Evolutionary conservation across 2,113 vertebrate genomes (phyloP).

Genomic region (Bos indicus): DNA sequence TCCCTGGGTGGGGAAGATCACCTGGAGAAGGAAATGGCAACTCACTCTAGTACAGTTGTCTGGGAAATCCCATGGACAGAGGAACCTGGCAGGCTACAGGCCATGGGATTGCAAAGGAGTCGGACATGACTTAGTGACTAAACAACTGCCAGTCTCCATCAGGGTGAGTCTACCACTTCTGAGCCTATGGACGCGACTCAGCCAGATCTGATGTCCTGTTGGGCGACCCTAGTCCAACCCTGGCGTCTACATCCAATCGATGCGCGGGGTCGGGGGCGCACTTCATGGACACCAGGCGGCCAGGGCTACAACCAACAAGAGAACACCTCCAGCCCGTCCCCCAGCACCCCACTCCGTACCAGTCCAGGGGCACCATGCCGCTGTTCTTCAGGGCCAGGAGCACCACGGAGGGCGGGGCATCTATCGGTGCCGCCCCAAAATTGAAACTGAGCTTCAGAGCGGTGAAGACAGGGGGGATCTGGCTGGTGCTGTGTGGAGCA

Average conservation of each 20-base stretch:
- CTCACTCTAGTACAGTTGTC: not conserved
- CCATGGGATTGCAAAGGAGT: not conserved
- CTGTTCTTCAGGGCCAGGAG: slow-evolving; percentile 88
- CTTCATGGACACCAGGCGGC: not conserved
- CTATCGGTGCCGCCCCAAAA: slow-evolving; percentile 86
- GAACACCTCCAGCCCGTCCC: not conserved
- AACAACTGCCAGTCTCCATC: not conserved
- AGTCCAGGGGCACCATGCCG: slow-evolving; percentile 85
- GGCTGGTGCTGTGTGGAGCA: slow-evolving; percentile 73
- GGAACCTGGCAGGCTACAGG: not conserved
- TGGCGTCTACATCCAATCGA: not conserved
- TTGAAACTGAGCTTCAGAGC: slow-evolving; percentile 87
- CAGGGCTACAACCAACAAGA: not conserved
- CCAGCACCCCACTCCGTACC: slow-evolving; percentile 77
- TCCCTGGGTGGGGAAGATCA: not conserved
- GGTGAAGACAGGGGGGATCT: slow-evolving; percentile 82
- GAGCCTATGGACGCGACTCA: fast-evolving
- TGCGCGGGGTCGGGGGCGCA: fast-evolving
- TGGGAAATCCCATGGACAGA: not conserved
- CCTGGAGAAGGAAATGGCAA: not conserved
- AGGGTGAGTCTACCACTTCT: not conserved
- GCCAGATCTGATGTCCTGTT: not conserved
- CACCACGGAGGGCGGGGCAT: slow-evolving; percentile 82
- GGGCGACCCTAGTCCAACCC: not conserved
- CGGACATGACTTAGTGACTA: not conserved